Evolutionary conservation across 1,140 invertebrate species (phyloP), one percentile per base, ranked within the genome.

Genomic region (Sarcophaga bullata): DNA sequence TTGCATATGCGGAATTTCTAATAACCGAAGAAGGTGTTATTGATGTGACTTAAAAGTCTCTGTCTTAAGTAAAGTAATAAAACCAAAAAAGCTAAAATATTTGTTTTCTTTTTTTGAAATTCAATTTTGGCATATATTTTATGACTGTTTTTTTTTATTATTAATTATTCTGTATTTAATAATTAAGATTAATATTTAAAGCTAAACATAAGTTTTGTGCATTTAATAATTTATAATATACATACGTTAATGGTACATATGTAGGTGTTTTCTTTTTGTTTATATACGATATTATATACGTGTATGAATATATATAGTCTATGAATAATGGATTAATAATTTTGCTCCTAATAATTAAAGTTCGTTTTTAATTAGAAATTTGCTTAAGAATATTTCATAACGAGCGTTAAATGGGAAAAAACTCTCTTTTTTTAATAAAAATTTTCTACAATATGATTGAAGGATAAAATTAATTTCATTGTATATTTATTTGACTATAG

Each of bases 1-100:
- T 86, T 80, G 85, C 84, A 48, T 86, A 85, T 76, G 87, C 87
- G 8, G 85, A 89, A 83, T 91, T 91, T 82, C 76, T 86, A 10
- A 88, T 91, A 52, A 88, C 86, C 11, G 58, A 82, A 0, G 83
- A 87, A 0, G 89, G 89, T 7, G 81, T 88, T 15, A 83, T 87
- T 0, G 84, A 89, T 85, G 49, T 83, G 17, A 50, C 78, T 17
- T 62, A 80, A 58, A 52, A 82, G 10, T 72, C 17, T 17, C 17
- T 72, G 17, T 4, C 10, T 25, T 3, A 37, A 37, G 25, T 37
- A 37, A 37, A 37, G 25, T 37, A 37, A 37, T 37, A 37, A 37
- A 37, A 37, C 4, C 25, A 37, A 37, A 1, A 37, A 37, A 37
- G 4, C 25, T 4, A 37, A 37, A 37, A 37, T 37, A 37, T 37